These are phyloP conservation scores for Dione juno DNA, from an alignment of 2,888 invertebrate species.

Conservation along the genomic window DNA sequence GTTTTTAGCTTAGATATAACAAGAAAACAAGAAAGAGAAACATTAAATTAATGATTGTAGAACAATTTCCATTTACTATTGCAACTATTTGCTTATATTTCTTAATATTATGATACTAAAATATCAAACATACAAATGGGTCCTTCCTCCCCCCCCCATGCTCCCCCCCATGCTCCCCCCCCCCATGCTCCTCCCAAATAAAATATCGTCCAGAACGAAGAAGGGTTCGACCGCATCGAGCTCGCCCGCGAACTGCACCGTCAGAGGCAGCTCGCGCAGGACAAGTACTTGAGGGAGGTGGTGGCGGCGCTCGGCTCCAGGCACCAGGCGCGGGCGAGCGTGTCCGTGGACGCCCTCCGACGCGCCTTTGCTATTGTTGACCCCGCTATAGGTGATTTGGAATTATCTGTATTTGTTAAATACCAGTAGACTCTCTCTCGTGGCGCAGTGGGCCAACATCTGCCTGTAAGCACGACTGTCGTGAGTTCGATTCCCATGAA, in stretches of 20 bases:
- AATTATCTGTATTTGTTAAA: background rate
- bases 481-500: too few relatives aligned
- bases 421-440: too few relatives aligned
- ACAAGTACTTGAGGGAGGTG: conserved; percentile 77
- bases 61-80: too few relatives aligned
- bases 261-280: conserved; percentile 73
- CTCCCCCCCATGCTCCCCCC: too few relatives aligned
- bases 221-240: conserved; percentile 76
- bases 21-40: too few relatives aligned
- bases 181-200: background rate
- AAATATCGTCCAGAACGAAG: conserved; percentile 65
- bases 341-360: conserved; percentile 55
- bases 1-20: too few relatives aligned
- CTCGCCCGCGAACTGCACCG: conserved; percentile 72
- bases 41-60: too few relatives aligned
- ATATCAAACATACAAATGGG: background rate
- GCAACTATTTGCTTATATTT: too few relatives aligned
- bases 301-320: conserved; percentile 63
- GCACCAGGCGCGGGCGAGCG: conserved; percentile 44
- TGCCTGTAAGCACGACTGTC: too few relatives aligned
- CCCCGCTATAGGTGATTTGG: conserved; percentile 65
- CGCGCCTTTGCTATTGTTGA: conserved; percentile 75
- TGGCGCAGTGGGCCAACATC: too few relatives aligned
- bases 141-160: too few relatives aligned
- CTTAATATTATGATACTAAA: too few relatives aligned